Base-by-base conservation (phyloP, 2,113 vertebrate genomes). In the Podarcis cretensis region DNA sequence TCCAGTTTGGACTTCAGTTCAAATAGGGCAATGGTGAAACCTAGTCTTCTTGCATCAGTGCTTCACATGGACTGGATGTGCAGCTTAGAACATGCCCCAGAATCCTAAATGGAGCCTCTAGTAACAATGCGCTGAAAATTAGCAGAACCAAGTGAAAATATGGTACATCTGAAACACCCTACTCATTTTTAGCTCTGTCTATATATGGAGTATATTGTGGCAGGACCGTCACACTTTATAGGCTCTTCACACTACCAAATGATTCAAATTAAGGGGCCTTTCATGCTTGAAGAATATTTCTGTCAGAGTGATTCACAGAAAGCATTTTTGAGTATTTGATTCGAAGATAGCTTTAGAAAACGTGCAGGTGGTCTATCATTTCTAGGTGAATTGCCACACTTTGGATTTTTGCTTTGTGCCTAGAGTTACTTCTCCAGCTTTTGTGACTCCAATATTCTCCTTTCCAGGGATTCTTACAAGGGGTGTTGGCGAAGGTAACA, bases 321-420 rank as follows among this genome's bases (percentile, higher is more conserved):
- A 37, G 78, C 20, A 1, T 25, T 94, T 89, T 80, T 90, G 5
- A 79, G 85, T 81, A 75, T 4, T 2, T 89, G 88, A 82, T 90
- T 85, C 43, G 13, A 80, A 89, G 86, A 85, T 59, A 76, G 5
- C 23, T 91, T 92, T 48, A 21, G 69, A 81, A 76, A 93, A 87
- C 2, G 0, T 85, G 1, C 2, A 81, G 20, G 20, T 65, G 16
- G 9, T 10, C 2, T 92, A 6, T 88, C 4, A 86, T 90, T 93
- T 89, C 65, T 20, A 89, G 4, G 18, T 86, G 35, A 86, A 59
- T 83, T 88, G 30, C 8, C 3, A 89, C 12, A 71, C 0, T 87
- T 86, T 4, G 54, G 18, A 6, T 30, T 6, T 68, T 0, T 5
- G 80, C 83, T 84, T 89, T 83, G 74, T 18, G 88, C 83, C 76